Conservation (phyloP, 2,888 invertebrate species). For the Anodontia alba region DNA sequence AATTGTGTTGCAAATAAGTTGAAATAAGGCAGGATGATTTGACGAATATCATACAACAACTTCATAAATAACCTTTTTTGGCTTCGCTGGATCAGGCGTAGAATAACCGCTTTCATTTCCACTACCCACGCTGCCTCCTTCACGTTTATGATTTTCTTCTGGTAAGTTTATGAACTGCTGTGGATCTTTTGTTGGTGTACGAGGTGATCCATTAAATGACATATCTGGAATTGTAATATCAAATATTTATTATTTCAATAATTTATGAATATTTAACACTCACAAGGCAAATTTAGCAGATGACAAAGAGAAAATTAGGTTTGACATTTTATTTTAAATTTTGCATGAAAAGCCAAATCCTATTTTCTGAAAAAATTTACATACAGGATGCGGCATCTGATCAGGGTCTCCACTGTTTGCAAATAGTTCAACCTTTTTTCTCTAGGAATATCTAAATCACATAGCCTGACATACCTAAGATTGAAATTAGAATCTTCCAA, state of each 20-base stretch:
- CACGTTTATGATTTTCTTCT: slow-evolving; percentile 67
- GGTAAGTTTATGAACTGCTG: slow-evolving; percentile 66
- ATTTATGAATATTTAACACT: too few species aligned
- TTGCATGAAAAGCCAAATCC: too few species aligned
- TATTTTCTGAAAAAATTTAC: too few species aligned
- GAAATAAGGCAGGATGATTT: slow-evolving; percentile 14
- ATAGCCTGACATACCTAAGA: too few species aligned
- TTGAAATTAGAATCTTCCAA: too few species aligned
- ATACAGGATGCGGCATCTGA: too few species aligned
- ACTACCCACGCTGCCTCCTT: slow-evolving; percentile 66
- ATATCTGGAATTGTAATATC: slow-evolving; percentile 57
- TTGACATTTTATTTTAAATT: too few species aligned
- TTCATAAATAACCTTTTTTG: slow-evolving; percentile 84
- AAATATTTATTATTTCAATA: slow-evolving; percentile 6
- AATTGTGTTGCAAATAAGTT: slow-evolving; percentile 35
- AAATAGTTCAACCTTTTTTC: too few species aligned
- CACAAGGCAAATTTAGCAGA: too few species aligned
- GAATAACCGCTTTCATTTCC: slow-evolving; percentile 78
- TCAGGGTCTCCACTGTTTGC: too few species aligned
- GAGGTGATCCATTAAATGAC: slow-evolving; percentile 63
- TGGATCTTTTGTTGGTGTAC: slow-evolving; percentile 74
- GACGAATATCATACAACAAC: slow-evolving; percentile 79
- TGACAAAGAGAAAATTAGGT: too few species aligned
- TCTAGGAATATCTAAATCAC: too few species aligned
- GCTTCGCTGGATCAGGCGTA: slow-evolving; percentile 77